Base-by-base conservation (phyloP, 1,140 invertebrate genomes). In the Listronotus oregonensis region DNA sequence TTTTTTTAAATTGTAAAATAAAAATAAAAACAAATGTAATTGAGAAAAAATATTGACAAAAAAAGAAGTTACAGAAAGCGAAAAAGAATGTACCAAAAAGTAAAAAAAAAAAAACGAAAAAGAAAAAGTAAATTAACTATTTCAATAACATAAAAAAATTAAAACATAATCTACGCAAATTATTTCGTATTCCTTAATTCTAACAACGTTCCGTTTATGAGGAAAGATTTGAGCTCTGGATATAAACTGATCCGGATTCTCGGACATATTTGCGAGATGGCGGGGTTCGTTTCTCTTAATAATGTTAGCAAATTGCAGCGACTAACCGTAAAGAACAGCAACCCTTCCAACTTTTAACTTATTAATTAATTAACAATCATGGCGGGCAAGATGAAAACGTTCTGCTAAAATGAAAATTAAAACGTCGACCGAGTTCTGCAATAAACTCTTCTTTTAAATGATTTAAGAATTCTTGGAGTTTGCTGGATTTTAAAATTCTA, bases 351-450 rank as follows among this genome's bases (percentile, higher is more conserved):
- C 71, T 69, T 70, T 71, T 70, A 65, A 77, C 73, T 77, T 77
- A 77, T 77, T 77, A 77, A 77, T 77, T 77, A 77, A 77, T 77
- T 77, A 77, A 77, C 75, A 77, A 77, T 77, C 75, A 77, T 77
- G 71, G 73, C 68, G 73, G 73, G 70, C 64, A 72, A 70, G 72
- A 71, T 68, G 75, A 71, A 70, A 72, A 72, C 69, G 73, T 65
- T 75, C 59, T 54, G 65, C 57, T 64, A 75, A 74, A 73, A 76
- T 75, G 71, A 75, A 76, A 75, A 75, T 75, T 75, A 74, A 74
- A 74, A 74, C 63, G 32, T 37, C 51, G 39, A 65, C 66, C 46
- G 52, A 72, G 69, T 67, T 72, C 62, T 42, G 49, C 67, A 46
- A 69, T 71, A 68, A 70, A 71, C 34, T 73, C 64, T 50, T 52